Percentiles rank a stretch among this genome's conserved stretches.
Evolutionary conservation across 2,113 vertebrate genomes (phyloP).

Genomic region (Xiphias gladius): DNA sequence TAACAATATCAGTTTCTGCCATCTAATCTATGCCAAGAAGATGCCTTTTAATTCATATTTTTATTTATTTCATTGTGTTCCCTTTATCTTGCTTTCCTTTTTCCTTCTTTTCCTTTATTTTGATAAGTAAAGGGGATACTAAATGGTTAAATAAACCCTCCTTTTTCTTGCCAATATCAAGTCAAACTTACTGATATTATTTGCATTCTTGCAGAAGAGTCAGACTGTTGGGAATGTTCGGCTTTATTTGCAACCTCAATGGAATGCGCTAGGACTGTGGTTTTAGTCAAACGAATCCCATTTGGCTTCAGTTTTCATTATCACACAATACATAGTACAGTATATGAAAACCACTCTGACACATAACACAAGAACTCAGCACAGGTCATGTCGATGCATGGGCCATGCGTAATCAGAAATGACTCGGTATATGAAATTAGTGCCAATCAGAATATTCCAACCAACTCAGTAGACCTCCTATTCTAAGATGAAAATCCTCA

Average conservation of each 20-base stretch:
- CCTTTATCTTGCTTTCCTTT: too few species aligned
- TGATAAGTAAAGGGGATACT: not conserved
- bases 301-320: not conserved
- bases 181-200: not conserved
- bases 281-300: not conserved
- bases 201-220: not conserved
- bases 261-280: not conserved
- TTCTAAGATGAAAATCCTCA: not conserved
- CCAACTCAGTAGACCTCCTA: not conserved
- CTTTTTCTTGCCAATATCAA: not conserved
- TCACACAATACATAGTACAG: not conserved
- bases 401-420: not conserved
- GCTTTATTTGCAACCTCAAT: not conserved
- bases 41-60: too few species aligned
- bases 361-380: constrained; percentile 4
- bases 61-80: too few species aligned
- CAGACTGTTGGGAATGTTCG: not conserved
- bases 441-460: not conserved
- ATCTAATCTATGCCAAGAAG: not conserved
- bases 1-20: not conserved
- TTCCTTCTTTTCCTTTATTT: not conserved
- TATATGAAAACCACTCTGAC: not conserved
- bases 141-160: not conserved
- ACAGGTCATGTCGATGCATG: not conserved
- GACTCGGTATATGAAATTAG: not conserved